Evolutionary conservation across 2,797 vertebrate species (phyloP).

Genomic region (Cossypha heuglini): DNA sequence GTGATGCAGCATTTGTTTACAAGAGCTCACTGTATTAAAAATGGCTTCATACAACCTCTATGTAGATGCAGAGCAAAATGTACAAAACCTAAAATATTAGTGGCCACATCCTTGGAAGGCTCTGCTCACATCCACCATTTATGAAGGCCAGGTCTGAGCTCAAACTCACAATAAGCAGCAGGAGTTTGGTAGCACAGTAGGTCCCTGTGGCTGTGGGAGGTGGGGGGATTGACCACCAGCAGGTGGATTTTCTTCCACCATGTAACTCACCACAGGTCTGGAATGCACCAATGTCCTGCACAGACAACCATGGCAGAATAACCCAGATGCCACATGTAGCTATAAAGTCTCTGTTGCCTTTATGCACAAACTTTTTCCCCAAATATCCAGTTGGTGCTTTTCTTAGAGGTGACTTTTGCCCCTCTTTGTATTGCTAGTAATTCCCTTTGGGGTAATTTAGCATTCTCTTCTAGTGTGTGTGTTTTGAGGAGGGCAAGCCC

Average conservation of each 20-base stretch:
- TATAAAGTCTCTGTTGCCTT: not conserved
- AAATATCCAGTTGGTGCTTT: not conserved
- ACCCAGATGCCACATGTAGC: rapidly evolving
- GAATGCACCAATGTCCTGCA: not conserved
- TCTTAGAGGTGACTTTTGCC: not conserved
- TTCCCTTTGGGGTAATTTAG: not conserved
- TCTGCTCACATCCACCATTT: not conserved
- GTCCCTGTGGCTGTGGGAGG: not conserved
- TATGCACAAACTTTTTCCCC: not conserved
- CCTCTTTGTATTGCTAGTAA: not conserved
- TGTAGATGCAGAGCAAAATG: not conserved
- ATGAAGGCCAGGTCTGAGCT: not conserved
- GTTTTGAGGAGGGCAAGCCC: not conserved
- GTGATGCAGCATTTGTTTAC: not conserved
- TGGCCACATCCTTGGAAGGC: not conserved
- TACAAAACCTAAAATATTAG: not conserved
- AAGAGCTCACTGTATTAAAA: not conserved
- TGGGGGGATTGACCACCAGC: not conserved
- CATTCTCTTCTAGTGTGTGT: not conserved
- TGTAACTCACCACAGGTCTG: not conserved
- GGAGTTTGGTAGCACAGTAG: not conserved
- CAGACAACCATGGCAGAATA: not conserved
- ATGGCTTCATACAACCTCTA: not conserved
- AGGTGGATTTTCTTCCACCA: not conserved
- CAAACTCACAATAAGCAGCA: not conserved